A percentile compares a stretch with the other conserved stretches of the same genome.
Evolutionary conservation across 2,888 invertebrate genomes (phyloP).

Genomic region (Electrophaes corylata): DNA sequence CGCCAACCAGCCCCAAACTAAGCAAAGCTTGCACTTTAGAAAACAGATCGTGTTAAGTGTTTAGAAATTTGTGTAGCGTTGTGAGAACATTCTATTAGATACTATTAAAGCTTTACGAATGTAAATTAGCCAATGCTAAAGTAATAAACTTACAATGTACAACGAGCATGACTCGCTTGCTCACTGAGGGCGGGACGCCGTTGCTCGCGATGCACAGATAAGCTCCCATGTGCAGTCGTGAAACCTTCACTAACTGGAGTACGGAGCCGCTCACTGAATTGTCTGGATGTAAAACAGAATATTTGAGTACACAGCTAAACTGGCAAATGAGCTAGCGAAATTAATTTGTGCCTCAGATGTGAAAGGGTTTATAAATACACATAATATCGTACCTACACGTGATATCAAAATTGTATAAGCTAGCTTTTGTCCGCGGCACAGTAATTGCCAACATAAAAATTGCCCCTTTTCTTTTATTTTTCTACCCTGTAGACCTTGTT

Average conservation of each 20-base stretch:
- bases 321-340: no score
- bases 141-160: slow-evolving; percentile 89
- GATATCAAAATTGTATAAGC: no score
- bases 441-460: no score
- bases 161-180: slow-evolving; percentile 91
- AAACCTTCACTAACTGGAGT: slow-evolving; percentile 87
- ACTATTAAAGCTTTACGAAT: slow-evolving; percentile 11
- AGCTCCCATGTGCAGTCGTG: slow-evolving; percentile 90
- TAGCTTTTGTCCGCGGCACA: no score
- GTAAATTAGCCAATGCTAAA: slow-evolving; percentile 12
- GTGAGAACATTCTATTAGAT: background rate
- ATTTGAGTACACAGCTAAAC: background rate
- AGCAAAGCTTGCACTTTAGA: no score
- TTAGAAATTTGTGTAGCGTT: background rate
- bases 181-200: slow-evolving; percentile 91
- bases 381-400: no score
- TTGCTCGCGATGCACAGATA: slow-evolving; percentile 92
- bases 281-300: slow-evolving; percentile 68
- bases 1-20: no score
- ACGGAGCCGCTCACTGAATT: slow-evolving; percentile 86
- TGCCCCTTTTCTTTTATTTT: no score
- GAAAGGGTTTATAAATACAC: no score
- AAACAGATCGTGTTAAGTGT: background rate
- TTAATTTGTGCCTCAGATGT: no score
- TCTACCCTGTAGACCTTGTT: no score